Conservation (phyloP, 2,797 vertebrate genomes). For the Champsocephalus gunnari region DNA sequence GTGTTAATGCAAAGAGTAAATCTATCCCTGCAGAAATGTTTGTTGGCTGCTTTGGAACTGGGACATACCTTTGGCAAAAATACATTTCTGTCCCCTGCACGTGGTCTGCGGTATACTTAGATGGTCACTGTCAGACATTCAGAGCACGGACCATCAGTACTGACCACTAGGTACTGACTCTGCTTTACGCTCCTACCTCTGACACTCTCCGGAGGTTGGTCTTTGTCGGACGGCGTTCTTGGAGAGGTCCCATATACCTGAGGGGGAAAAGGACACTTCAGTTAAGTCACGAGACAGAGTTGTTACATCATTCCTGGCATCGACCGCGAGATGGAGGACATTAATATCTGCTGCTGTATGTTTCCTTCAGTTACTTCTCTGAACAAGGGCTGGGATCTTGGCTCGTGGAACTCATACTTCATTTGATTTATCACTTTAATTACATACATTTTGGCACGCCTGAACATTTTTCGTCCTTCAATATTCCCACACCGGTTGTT, state of each 20-base stretch:
- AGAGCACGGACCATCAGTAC: background rate
- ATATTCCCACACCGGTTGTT: conserved; percentile 9
- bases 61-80: background rate
- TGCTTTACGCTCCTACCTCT: no score
- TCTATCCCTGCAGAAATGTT: background rate
- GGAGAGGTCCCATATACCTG: background rate
- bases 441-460: conserved; percentile 1
- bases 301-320: conserved; percentile 15
- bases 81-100: background rate
- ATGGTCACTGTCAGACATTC: background rate
- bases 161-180: background rate
- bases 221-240: background rate
- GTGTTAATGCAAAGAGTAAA: background rate
- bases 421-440: conserved; percentile 17
- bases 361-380: background rate
- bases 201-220: background rate
- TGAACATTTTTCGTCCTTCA: conserved; percentile 7
- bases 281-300: conserved; percentile 3
- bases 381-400: background rate
- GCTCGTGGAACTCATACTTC: background rate
- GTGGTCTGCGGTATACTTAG: background rate
- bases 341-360: background rate
- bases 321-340: background rate
- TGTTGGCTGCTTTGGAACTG: background rate
- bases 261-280: background rate